phyloP scores from a whole-genome alignment of 2,888 invertebrate species.

The Amiota communis region DNA sequence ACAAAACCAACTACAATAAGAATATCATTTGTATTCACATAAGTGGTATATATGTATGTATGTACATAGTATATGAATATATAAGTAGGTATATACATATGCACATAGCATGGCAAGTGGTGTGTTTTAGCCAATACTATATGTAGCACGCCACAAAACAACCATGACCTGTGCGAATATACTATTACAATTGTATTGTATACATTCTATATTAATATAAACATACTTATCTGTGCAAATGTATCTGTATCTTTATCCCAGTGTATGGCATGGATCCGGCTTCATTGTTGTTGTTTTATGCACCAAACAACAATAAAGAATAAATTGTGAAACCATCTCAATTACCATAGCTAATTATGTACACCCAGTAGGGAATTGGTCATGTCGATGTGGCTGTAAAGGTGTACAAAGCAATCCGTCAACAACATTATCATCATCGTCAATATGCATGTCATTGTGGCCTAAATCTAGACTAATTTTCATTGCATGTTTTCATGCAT shows the following conservation, averaged over 20 bases:
- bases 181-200: no score
- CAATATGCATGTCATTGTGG: background rate
- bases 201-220: no score
- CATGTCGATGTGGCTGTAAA: background rate
- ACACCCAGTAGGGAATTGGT: background rate
- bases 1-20: no score
- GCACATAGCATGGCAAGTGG: no score
- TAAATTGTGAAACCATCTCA: conserved; percentile 10
- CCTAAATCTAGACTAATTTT: background rate
- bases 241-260: no score
- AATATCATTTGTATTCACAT: no score
- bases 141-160: background rate
- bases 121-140: no score
- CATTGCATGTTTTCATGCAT: conserved; percentile 18
- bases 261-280: no score
- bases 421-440: background rate
- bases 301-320: background rate
- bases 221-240: no score
- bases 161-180: background rate
- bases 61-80: no score
- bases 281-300: background rate
- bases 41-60: no score
- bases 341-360: conserved; percentile 7
- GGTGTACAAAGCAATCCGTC: background rate
- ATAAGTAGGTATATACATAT: no score